These are phyloP conservation scores for Cichladusa arquata DNA, from an alignment of 2,113 vertebrate species.

Conservation along the genomic window DNA sequence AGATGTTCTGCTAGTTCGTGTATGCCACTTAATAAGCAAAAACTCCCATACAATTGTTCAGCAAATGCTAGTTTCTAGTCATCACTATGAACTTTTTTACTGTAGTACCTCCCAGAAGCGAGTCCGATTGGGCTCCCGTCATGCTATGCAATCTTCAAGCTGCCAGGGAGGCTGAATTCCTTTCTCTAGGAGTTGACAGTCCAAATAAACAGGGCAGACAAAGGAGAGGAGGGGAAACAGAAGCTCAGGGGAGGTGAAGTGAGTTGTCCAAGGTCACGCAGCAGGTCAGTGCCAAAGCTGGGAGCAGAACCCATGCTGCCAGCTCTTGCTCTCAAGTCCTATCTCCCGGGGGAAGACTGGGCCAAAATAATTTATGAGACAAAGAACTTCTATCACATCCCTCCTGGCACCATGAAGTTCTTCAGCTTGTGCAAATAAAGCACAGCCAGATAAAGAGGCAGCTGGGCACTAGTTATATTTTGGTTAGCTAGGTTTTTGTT, in stretches of 20 bases:
- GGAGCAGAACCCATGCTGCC: constrained; percentile 45
- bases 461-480: background rate
- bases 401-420: constrained; percentile 6
- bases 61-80: background rate
- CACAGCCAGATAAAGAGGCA: constrained; percentile 33
- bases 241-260: constrained; percentile 61
- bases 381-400: constrained; percentile 47
- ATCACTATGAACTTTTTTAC: constrained; percentile 20
- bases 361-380: constrained; percentile 47
- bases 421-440: constrained; percentile 49
- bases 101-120: constrained; percentile 36
- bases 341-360: background rate
- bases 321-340: constrained; percentile 18
- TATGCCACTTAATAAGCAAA: constrained; percentile 32
- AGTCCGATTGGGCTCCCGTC: background rate
- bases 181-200: constrained; percentile 56
- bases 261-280: constrained; percentile 51
- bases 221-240: constrained; percentile 57
- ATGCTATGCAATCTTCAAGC: constrained; percentile 31
- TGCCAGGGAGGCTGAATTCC: constrained; percentile 54
- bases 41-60: constrained; percentile 1
- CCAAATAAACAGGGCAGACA: constrained; percentile 67
- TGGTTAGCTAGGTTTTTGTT: constrained; percentile 7
- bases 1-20: background rate
- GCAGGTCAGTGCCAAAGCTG: constrained; percentile 62